phyloP scores from a whole-genome alignment of 2,113 vertebrate genomes.

The Jacana jacana region DNA sequence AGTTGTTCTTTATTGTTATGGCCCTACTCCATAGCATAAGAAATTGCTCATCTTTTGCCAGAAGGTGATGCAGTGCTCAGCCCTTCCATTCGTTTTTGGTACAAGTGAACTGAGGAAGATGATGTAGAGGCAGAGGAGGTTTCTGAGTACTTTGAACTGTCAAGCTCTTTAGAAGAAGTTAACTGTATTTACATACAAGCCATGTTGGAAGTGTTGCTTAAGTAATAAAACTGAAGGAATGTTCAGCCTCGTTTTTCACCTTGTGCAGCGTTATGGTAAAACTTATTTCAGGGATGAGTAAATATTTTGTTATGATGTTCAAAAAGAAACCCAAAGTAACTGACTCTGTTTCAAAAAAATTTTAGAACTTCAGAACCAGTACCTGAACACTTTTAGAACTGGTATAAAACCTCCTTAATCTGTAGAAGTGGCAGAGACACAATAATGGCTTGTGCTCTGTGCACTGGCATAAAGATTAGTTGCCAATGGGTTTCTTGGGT shows the following conservation, averaged over 20 bases:
- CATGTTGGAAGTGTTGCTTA: background rate
- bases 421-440: background rate
- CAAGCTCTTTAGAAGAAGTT: background rate
- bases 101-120: background rate
- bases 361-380: background rate
- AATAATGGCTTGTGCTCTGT: background rate
- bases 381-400: background rate
- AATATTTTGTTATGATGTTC: background rate
- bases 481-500: background rate
- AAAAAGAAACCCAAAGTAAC: background rate
- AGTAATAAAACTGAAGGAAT: background rate
- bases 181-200: background rate
- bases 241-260: background rate
- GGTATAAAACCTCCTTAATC: background rate
- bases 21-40: background rate
- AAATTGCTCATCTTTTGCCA: background rate
- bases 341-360: background rate
- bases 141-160: background rate
- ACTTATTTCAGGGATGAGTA: background rate
- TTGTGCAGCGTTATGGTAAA: background rate
- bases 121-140: background rate
- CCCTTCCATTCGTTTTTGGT: background rate
- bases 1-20: background rate
- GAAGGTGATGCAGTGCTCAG: background rate
- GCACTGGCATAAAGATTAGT: background rate